Evolutionary conservation across 2,888 invertebrate species (phyloP).

Genomic region (Argyresthia albistria): DNA sequence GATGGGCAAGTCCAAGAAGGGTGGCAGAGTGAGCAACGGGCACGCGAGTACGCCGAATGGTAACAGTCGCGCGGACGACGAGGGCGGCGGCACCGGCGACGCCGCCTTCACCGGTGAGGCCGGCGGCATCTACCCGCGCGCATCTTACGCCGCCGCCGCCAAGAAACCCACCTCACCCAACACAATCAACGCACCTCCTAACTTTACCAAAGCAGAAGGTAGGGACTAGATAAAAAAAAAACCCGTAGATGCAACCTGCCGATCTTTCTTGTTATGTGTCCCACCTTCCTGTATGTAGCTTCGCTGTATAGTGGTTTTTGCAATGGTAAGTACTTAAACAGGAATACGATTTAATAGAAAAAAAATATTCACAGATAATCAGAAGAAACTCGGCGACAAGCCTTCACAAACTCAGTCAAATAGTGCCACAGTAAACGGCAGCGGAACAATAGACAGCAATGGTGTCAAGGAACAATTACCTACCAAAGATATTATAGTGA

Average conservation of each 20-base stretch:
- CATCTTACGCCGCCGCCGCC: constrained; percentile 60
- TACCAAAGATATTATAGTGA: constrained; percentile 63
- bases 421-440: constrained; percentile 17
- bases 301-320: no score
- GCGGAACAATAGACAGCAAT: constrained; percentile 43
- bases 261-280: not conserved
- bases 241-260: not conserved
- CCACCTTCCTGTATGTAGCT: no score
- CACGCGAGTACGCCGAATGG: constrained; percentile 32
- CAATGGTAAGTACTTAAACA: no score
- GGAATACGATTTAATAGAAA: no score
- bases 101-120: constrained; percentile 24
- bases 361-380: no score
- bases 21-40: constrained; percentile 50
- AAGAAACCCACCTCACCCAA: constrained; percentile 54
- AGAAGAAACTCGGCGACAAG: no score
- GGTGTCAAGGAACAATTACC: constrained; percentile 43
- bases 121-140: constrained; percentile 30
- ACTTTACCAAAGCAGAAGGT: no score
- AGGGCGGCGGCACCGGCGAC: constrained; percentile 35
- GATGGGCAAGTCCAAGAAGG: constrained; percentile 52
- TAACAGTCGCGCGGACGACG: constrained; percentile 60
- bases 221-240: no score
- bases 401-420: no score
- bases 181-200: constrained; percentile 37